Evolutionary conservation across 2,797 vertebrate species (phyloP).

Genomic region (Sebastes matsubarae): DNA sequence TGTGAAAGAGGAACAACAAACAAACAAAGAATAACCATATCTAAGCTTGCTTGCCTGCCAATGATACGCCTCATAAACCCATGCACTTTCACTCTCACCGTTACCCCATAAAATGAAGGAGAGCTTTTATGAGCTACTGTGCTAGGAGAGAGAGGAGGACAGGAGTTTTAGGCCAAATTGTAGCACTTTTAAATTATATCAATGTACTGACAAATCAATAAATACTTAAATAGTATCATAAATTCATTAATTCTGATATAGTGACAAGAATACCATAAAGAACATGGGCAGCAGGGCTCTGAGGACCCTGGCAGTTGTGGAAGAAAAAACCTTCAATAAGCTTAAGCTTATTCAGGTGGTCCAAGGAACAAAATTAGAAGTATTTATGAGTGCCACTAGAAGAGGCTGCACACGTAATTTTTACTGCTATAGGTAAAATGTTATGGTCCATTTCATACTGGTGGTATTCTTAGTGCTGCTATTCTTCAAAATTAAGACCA

Average conservation of each 20-base stretch:
- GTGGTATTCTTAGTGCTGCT: neutral
- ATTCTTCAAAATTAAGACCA: neutral
- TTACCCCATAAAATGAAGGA: slow-evolving; percentile 62
- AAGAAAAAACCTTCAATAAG: neutral
- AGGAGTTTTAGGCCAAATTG: slow-evolving; percentile 3
- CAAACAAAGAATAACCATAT: slow-evolving; percentile 44
- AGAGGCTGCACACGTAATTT: neutral
- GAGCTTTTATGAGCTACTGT: slow-evolving; percentile 48
- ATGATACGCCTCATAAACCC: slow-evolving; percentile 55
- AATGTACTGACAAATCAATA: slow-evolving; percentile 1
- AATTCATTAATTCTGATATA: neutral
- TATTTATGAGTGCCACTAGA: neutral
- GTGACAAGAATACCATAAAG: neutral
- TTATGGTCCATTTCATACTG: neutral
- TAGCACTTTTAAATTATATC: neutral
- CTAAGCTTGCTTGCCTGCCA: slow-evolving; percentile 42
- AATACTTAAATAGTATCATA: neutral
- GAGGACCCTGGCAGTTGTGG: neutral
- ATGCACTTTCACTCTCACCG: slow-evolving; percentile 43
- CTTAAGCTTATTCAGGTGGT: neutral
- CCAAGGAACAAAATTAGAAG: neutral
- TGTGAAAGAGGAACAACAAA: slow-evolving; percentile 41
- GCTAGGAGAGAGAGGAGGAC: neutral
- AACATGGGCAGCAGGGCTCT: neutral
- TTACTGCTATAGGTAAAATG: neutral